Base-by-base conservation (phyloP, 1,140 invertebrate species). In the Teleopsis dalmanni region DNA sequence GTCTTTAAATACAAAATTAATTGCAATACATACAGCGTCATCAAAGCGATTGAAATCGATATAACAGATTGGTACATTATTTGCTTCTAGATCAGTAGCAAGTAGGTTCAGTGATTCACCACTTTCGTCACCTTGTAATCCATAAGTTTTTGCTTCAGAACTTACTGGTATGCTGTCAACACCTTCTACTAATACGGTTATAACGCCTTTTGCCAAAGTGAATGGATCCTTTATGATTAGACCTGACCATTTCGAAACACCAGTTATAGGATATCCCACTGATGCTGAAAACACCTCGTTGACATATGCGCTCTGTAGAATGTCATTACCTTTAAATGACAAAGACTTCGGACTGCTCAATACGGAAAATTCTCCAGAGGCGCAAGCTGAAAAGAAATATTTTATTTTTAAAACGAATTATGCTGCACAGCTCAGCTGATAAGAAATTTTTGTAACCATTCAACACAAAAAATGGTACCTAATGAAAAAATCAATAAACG, bases 101-200 rank as follows among this genome's bases (percentile, higher is more conserved):
- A 57, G 29, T 31, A 49, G 57, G 50, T 60, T 59, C 22, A 57
- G 60, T 10, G 51, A 60, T 16, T 55, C 42, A 2, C 50, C 48
- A 9, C 56, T 57, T 21, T 48, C 40, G n/a, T 53, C 44, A 2
- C 65, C 68, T 10, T 51, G 42, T 22, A 71, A 18, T 18, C 58
- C 51, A 26, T 58, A 71, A 11, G 61, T 48, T 37, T 69, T 65
- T 3, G 41, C 58, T 41, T 68, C 69, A 34, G 65, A 57, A 47
- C 66, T 75, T 29, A 81, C 72, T 43, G 73, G 73, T 26, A 76
- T 60, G 18, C 59, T 62, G n/a, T 72, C 71, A 7, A 86, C 71
- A 48, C 86, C 87, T 70, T 86, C 82, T 33, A 91, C 75, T 29
- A 80, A 79, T 26, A 91, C 73, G 26, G 79, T 78, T 21, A 91